A percentile compares a stretch with the other conserved stretches of the same genome.
These are phyloP conservation scores for Sandelia bainsii DNA, from an alignment of 2,797 vertebrate species.

Conservation along the genomic window DNA sequence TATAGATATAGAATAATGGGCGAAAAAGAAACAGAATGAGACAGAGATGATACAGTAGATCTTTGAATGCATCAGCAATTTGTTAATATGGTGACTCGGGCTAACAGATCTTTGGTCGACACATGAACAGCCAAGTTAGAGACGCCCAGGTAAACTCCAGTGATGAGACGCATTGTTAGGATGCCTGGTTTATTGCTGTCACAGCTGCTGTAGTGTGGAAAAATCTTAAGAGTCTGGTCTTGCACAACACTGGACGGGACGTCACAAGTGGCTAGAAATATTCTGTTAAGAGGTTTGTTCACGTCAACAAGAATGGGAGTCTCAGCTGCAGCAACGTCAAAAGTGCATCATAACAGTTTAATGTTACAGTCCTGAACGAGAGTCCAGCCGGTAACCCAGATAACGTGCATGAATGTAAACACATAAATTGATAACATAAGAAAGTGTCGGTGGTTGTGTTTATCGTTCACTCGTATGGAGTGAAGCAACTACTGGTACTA, in stretches of 20 bases:
- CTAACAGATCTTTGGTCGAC: neutral
- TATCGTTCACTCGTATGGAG: neutral
- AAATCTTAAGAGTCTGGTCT: no score
- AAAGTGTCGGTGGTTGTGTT: neutral
- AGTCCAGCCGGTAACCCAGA: neutral
- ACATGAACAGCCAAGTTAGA: neutral
- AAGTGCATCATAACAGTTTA: constrained; percentile 1
- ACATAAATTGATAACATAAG: neutral
- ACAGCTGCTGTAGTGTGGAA: neutral
- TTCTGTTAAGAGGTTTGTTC: constrained; percentile 42
- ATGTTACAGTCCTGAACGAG: neutral
- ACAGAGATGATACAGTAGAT: neutral
- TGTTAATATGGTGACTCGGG: neutral
- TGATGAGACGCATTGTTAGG: no score
- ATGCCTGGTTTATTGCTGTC: neutral
- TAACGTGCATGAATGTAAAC: constrained; percentile 9
- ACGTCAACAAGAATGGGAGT: constrained; percentile 8
- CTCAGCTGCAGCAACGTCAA: constrained; percentile 4
- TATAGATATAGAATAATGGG: neutral
- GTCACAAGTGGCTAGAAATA: constrained; percentile 38
- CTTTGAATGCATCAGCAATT: neutral
- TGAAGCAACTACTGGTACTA: neutral
- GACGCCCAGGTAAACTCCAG: no score
- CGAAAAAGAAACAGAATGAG: neutral
- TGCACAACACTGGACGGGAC: constrained; percentile 6